Evolutionary conservation across 2,113 vertebrate genomes (phyloP), one percentile per base, ranked within the genome.

Genomic region (Entomyzon cyanotis): DNA sequence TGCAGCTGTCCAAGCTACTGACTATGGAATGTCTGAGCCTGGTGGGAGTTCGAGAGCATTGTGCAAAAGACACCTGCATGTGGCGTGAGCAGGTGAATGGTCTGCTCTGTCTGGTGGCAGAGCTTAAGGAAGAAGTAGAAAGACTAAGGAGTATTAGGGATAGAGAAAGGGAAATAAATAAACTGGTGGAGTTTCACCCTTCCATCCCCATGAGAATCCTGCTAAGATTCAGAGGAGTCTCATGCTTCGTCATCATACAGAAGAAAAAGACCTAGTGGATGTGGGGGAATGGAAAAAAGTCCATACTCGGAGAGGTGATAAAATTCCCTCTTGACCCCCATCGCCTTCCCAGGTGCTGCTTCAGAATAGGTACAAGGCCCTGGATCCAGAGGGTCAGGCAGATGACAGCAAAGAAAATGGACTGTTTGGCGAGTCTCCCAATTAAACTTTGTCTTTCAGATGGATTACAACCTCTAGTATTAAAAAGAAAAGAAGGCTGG

Each of bases 391-490:
- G 7, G 25, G 35, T 62, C 46, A 52, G 55, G 46, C 24, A 60
- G 25, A 42, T 30, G 10, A 24, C 17, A 42, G 5, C 12, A 20
- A 42, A 83, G 30, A 60, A 50, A 70, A 30, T 2, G 30, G 35
- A 24, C 46, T 30, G 6, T 11, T 37, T 31, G 31, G 31, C 0
- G 0, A 42, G 24, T 41, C 46, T 83, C 55, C 37, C 25, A 5
- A 5, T 35, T 35, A 25, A 13, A 44, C 8, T 35, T 44, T 10
- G 10, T 35, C 15, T 50, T 25, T 44, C 16, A 16, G 30, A 35
- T 8, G 30, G 16, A 44, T 16, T 46, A 83, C 33, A 62, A 12
- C 12, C 6, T 71, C 52, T 52, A 10, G 25, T 52, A 42, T 30
- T 52, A 20, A 35, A n/a, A 46, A 65, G 19, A 44, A 79, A 42